These are phyloP conservation scores for Erebia ligea DNA, from an alignment of 2,888 invertebrate genomes.

Conservation along the genomic window DNA sequence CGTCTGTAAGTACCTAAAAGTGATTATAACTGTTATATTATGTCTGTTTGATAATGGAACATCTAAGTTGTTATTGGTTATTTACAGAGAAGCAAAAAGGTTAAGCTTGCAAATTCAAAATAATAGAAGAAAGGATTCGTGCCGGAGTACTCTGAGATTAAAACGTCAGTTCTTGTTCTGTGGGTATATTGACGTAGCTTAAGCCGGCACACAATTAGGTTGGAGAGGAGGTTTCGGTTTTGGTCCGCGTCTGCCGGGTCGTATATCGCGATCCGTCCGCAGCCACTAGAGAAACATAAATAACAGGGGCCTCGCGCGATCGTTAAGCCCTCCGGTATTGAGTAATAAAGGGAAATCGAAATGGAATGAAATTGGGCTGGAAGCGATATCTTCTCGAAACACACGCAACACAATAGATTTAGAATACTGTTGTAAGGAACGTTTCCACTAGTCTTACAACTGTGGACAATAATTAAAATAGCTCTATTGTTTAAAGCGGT, in stretches of 20 bases:
- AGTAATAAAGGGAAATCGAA: slow-evolving; percentile 84
- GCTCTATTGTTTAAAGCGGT: slow-evolving; percentile 67
- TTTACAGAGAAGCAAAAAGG: background rate
- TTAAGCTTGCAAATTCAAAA: background rate
- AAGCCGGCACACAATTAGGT: slow-evolving; percentile 78
- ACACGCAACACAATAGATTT: slow-evolving; percentile 73
- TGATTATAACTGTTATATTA: background rate
- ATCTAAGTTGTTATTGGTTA: background rate
- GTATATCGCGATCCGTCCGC: slow-evolving; percentile 80
- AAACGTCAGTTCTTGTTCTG: slow-evolving; percentile 59
- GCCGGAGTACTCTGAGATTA: slow-evolving; percentile 59
- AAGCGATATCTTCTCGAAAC: slow-evolving; percentile 79
- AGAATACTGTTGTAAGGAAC: slow-evolving; percentile 71
- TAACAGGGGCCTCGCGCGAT: slow-evolving; percentile 78
- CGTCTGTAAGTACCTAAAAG: slow-evolving; percentile 89
- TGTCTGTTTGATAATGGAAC: background rate
- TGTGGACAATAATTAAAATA: slow-evolving; percentile 78
- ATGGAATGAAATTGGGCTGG: slow-evolving; percentile 82
- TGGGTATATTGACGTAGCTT: slow-evolving; percentile 69
- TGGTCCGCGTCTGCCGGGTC: slow-evolving; percentile 66
- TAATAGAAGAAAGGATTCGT: slow-evolving; percentile 17
- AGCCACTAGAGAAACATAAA: slow-evolving; percentile 82
- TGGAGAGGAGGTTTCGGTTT: slow-evolving; percentile 72
- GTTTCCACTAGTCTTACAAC: slow-evolving; percentile 65
- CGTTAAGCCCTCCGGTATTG: slow-evolving; percentile 81